Evolutionary conservation across 2,888 invertebrate species (phyloP).

Genomic region (Melinaea menophilus): DNA sequence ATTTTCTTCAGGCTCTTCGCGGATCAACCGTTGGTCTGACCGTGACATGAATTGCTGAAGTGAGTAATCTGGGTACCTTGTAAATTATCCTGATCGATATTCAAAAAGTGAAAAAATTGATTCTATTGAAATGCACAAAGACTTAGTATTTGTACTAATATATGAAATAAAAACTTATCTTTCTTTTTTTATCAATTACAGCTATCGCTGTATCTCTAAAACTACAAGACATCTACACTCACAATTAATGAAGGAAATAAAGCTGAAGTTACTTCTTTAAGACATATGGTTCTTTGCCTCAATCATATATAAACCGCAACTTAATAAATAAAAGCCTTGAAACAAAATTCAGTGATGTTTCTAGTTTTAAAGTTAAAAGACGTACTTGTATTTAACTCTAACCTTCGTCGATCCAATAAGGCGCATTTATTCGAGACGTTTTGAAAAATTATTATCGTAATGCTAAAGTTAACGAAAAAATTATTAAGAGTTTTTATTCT

Average conservation of each 20-base stretch:
- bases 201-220: too few relatives aligned
- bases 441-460: neutral
- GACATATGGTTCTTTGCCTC: conserved; percentile 6
- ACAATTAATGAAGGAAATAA: too few relatives aligned
- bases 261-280: conserved; percentile 2
- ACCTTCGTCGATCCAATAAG: conserved; percentile 2
- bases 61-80: conserved; percentile 27
- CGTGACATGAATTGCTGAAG: too few relatives aligned
- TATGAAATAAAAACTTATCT: too few relatives aligned
- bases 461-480: neutral
- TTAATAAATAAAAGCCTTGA: neutral
- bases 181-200: too few relatives aligned
- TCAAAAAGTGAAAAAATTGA: conserved; percentile 44
- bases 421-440: neutral
- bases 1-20: too few relatives aligned
- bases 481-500: neutral
- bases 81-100: conserved; percentile 47
- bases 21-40: too few relatives aligned
- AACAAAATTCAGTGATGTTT: conserved; percentile 1
- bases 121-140: conserved; percentile 10
- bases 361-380: conserved; percentile 16
- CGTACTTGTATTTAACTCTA: conserved; percentile 13
- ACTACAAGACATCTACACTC: too few relatives aligned
- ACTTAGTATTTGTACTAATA: neutral
- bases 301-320: conserved; percentile 11